Conservation (phyloP, 2,797 vertebrate species). For the Alcedo quadribrachys region DNA sequence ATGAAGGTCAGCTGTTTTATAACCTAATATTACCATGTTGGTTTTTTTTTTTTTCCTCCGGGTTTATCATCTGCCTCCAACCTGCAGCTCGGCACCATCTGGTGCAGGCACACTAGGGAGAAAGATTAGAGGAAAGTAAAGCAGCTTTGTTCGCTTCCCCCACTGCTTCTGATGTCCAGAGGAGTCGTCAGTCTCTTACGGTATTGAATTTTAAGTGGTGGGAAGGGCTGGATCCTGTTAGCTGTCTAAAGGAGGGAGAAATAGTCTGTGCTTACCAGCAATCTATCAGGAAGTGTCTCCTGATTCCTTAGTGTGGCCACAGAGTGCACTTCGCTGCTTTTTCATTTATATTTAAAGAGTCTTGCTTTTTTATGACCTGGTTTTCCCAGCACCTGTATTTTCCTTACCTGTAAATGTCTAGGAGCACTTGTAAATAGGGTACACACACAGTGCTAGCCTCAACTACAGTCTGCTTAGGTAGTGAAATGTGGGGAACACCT, state of each 20-base stretch:
- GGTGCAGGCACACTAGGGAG: constrained; percentile 41
- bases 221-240: constrained; percentile 9
- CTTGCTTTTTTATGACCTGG: neutral
- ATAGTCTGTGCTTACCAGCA: neutral
- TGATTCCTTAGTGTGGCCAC: neutral
- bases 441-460: neutral
- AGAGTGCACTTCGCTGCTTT: neutral
- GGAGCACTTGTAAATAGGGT: neutral
- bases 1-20: constrained; percentile 67
- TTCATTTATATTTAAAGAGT: neutral
- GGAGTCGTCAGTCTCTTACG: neutral
- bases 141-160: constrained; percentile 16
- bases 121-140: constrained; percentile 51
- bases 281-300: neutral
- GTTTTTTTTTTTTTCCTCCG: constrained; percentile 3
- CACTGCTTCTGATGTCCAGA: constrained; percentile 20
- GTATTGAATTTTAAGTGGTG: constrained; percentile 10
- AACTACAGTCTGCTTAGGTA: neutral
- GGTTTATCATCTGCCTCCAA: constrained; percentile 54
- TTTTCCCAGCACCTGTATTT: neutral
- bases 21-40: constrained; percentile 23
- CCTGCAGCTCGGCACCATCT: constrained; percentile 56
- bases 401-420: neutral
- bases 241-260: neutral
- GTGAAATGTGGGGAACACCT: neutral